Conservation (phyloP, 2,797 vertebrate genomes). For the Tiaroga cobitis region DNA sequence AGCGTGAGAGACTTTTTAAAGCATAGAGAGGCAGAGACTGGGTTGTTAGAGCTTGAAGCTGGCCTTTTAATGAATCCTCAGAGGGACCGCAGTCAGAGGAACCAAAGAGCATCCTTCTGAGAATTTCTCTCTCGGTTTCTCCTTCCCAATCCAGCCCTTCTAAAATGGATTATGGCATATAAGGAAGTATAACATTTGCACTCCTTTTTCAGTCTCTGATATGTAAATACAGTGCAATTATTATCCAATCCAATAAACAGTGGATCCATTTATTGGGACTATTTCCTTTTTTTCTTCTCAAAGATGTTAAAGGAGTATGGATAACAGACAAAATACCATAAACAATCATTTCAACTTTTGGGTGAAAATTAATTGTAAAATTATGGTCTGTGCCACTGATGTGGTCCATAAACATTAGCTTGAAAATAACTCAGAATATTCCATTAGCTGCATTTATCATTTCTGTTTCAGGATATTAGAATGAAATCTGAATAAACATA, state of each 20-base stretch:
- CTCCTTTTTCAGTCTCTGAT: not conserved
- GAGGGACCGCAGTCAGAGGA: conserved; percentile 31
- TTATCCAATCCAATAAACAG: not conserved
- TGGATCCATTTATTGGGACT: not conserved
- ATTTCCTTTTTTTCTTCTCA: not conserved
- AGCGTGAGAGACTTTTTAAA: conserved; percentile 34
- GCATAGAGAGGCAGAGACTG: conserved; percentile 21
- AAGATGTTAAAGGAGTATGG: not conserved
- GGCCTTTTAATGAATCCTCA: conserved; percentile 51
- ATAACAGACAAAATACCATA: not conserved
- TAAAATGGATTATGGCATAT: not conserved
- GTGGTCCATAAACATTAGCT: not conserved
- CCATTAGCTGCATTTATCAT: not conserved
- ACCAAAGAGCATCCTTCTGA: conserved; percentile 21
- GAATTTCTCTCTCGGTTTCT: conserved; percentile 4
- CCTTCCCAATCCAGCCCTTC: conserved; percentile 9
- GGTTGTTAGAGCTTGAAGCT: conserved; percentile 53
- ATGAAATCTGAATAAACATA: conserved; percentile 5
- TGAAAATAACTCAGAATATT: not conserved
- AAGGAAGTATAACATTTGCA: not conserved
- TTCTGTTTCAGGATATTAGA: not conserved
- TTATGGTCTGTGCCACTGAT: not conserved
- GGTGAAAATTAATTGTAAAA: not conserved
- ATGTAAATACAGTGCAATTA: not conserved
- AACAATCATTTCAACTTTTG: not conserved